Conservation (phyloP, 2,113 vertebrate genomes). For the Galemys pyrenaicus region DNA sequence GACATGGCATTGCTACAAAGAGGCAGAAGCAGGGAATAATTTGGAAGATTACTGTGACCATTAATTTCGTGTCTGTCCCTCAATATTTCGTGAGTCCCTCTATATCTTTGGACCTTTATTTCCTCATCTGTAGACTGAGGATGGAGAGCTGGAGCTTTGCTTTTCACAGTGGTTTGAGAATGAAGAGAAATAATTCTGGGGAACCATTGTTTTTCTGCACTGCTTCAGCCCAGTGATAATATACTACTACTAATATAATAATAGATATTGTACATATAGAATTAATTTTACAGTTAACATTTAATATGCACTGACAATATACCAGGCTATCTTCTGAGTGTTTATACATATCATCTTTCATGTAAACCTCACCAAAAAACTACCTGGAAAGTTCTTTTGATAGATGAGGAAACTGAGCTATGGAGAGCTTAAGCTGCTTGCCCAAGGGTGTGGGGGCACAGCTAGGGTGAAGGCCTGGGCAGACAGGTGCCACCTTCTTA, state of each 20-base stretch:
- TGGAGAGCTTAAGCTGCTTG: not conserved
- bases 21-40: not conserved
- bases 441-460: not conserved
- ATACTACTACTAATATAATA: no score
- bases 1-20: not conserved
- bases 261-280: constrained; percentile 47
- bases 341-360: not conserved
- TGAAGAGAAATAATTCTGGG: constrained; percentile 38
- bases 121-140: not conserved
- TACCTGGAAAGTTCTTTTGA: not conserved
- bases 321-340: constrained; percentile 33
- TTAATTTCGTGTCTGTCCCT: constrained; percentile 10
- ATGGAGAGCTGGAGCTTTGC: not conserved
- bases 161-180: constrained; percentile 34
- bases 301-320: constrained; percentile 52
- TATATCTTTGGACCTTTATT: not conserved
- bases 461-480: not conserved
- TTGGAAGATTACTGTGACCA: not conserved
- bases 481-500: not conserved
- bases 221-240: constrained; percentile 51
- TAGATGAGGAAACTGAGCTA: constrained; percentile 46
- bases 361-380: not conserved
- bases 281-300: constrained; percentile 60
- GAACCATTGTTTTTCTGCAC: not conserved
- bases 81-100: not conserved